Evolutionary conservation across 2,113 vertebrate species (phyloP), one percentile per base, ranked within the genome.

Genomic region (Tautogolabrus adspersus): DNA sequence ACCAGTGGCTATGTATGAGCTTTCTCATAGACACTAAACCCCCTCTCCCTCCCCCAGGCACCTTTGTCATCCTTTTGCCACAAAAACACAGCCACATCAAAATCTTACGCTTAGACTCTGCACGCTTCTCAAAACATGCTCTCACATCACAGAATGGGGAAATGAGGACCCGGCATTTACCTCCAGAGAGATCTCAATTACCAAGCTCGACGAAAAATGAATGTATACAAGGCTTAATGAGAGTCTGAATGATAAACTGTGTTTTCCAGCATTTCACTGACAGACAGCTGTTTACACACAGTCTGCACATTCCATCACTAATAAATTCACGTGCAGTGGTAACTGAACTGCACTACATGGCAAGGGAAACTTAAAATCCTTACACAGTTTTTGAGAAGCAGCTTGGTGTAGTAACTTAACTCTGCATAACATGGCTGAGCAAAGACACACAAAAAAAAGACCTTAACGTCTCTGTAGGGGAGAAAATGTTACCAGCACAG

Each of bases 71-170:
- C 64, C 46, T 49, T 60, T 63, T 61, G 44, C 66, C 46, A 51
- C 54, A 67, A 68, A 66, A 26, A 58, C 61, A 59, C 44, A 73
- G 62, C 62, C 30, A 73, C 60, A 42, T 40, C 55, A 49, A 42
- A 70, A 21, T 38, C 55, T 58, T 21, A 58, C 60, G 57, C 81
- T 40, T 46, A 21, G 49, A 57, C 56, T 30, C 21, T 2, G 30
- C 64, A 47, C 52, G 46, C 64, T 79, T 49, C 68, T 61, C 9
- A 21, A 65, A 70, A 47, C 59, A 68, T 19, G 15, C 69, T 38
- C 42, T 52, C 55, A 64, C 18, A 49, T 49, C 21, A 82, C 34
- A 67, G 83, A 77, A 11, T 8, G 57, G 78, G 74, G 55, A 83
- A 69, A 49, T 42, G 46, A 75, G 11, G 64, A 26, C 52, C 47